These are phyloP conservation scores for Agonopterix alstromeriana DNA, from an alignment of 2,888 invertebrate genomes.

Conservation along the genomic window DNA sequence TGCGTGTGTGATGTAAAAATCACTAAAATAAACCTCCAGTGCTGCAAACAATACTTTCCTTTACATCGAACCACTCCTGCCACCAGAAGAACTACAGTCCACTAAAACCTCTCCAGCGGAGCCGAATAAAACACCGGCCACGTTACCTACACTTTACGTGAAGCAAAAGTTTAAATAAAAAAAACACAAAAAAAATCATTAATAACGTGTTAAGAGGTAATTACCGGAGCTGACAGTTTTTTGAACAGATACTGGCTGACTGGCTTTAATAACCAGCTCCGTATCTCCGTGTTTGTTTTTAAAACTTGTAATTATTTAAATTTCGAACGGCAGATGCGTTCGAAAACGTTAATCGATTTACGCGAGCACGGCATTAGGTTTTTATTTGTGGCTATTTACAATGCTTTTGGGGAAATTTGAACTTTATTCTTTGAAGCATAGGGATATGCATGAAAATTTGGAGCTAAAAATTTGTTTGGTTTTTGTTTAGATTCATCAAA, in stretches of 20 bases:
- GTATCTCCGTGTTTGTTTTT: constrained; percentile 39
- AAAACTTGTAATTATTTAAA: constrained; percentile 67
- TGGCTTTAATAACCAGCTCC: constrained; percentile 42
- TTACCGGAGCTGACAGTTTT: constrained; percentile 53
- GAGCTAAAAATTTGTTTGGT: too few relatives aligned
- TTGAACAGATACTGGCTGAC: constrained; percentile 38
- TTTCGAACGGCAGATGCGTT: constrained; percentile 67
- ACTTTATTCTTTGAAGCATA: too few relatives aligned
- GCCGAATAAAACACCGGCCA: too few relatives aligned
- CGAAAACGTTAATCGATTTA: constrained; percentile 47
- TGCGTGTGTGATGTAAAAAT: too few relatives aligned
- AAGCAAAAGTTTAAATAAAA: not conserved
- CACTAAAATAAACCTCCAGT: too few relatives aligned
- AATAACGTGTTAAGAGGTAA: constrained; percentile 51
- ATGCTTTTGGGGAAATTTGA: not conserved
- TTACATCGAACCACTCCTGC: too few relatives aligned
- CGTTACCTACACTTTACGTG: too few relatives aligned
- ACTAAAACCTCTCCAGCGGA: too few relatives aligned
- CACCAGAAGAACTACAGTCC: too few relatives aligned
- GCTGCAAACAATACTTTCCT: too few relatives aligned
- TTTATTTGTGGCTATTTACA: not conserved
- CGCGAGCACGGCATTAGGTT: constrained; percentile 3
- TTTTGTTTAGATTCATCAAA: too few relatives aligned
- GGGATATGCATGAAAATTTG: too few relatives aligned
- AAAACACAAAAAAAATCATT: constrained; percentile 20